Conservation (phyloP, 2,113 vertebrate species). For the Poeciliopsis retropinna region DNA sequence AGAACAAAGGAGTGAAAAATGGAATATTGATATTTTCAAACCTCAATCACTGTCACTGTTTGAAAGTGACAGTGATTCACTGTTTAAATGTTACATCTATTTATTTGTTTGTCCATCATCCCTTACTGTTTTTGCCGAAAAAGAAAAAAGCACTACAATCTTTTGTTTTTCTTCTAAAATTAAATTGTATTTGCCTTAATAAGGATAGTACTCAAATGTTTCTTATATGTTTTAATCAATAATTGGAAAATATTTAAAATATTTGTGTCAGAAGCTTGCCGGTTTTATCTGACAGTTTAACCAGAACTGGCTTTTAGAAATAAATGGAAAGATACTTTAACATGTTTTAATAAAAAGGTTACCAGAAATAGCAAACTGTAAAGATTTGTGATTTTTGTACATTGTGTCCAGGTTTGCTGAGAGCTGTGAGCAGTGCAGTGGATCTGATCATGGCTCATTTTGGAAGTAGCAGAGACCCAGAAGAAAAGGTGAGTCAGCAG, state of each 20-base stretch:
- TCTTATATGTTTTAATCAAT: too few species aligned
- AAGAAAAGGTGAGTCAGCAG: conserved; percentile 85
- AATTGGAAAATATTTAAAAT: not conserved
- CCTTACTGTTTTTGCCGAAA: too few species aligned
- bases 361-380: too few species aligned
- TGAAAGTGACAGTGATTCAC: too few species aligned
- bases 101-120: too few species aligned
- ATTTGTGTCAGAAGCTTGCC: not conserved
- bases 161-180: not conserved
- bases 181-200: not conserved
- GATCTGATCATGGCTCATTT: conserved; percentile 95
- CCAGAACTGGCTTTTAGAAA: not conserved
- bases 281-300: too few species aligned
- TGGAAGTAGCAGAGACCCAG: conserved; percentile 89
- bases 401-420: conserved; percentile 84
- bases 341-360: too few species aligned
- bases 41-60: too few species aligned
- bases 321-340: not conserved
- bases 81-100: too few species aligned
- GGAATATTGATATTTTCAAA: not conserved
- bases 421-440: conserved; percentile 90
- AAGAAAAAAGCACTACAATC: not conserved
- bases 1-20: not conserved
- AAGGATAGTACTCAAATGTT: not conserved
- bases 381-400: not conserved